phyloP scores from a whole-genome alignment of 2,888 invertebrate species.

The Stegophylla sp. region DNA sequence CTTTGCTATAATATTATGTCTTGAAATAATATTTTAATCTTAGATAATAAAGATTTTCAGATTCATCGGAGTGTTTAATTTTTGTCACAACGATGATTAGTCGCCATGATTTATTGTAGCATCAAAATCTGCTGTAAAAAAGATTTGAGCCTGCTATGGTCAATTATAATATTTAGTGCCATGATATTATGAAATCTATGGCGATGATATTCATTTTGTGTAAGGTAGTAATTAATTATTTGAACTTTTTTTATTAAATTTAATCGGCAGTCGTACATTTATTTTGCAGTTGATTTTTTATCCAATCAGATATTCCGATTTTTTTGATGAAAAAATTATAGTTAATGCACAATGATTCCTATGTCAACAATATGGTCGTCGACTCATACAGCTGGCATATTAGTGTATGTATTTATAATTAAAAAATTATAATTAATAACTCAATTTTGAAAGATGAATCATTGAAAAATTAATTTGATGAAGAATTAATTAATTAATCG shows the following conservation, averaged over 20 bases:
- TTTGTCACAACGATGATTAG: background rate
- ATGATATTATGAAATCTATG: too few relatives aligned
- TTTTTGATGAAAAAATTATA: too few relatives aligned
- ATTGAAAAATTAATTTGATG: background rate
- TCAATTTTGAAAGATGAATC: background rate
- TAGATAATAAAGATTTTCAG: too few relatives aligned
- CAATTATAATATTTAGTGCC: too few relatives aligned
- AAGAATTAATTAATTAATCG: background rate
- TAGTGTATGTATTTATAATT: constrained; percentile 12
- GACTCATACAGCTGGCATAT: background rate
- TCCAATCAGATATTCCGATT: too few relatives aligned
- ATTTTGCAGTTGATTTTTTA: too few relatives aligned
- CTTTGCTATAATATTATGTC: too few relatives aligned
- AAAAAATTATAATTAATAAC: background rate
- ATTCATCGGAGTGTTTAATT: background rate
- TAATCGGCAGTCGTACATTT: too few relatives aligned
- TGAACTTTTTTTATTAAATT: too few relatives aligned
- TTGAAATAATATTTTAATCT: too few relatives aligned
- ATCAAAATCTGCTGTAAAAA: background rate
- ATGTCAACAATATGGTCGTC: background rate
- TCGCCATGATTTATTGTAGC: background rate
- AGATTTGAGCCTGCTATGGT: background rate
- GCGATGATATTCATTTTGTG: too few relatives aligned
- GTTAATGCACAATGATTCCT: background rate
- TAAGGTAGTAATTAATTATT: too few relatives aligned